Conservation (phyloP, 2,888 invertebrate genomes). For the Phortica magna region DNA sequence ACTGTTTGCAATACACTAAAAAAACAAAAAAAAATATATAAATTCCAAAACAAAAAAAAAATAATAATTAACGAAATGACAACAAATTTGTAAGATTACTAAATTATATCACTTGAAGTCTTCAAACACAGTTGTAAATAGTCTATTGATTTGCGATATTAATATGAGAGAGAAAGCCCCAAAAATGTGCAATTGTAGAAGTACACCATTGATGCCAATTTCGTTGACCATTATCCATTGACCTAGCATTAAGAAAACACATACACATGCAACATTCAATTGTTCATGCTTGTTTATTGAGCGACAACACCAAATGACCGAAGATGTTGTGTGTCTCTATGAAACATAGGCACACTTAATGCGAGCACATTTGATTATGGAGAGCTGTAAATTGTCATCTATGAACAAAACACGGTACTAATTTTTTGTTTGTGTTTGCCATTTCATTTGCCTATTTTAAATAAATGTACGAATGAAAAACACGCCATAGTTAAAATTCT, state of each 20-base stretch:
- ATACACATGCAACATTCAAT: too few species aligned
- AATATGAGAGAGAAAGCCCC: background rate
- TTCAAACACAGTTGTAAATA: background rate
- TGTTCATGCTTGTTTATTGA: too few species aligned
- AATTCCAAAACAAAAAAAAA: background rate
- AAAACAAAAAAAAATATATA: background rate
- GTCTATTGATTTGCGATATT: background rate
- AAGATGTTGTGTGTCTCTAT: too few species aligned
- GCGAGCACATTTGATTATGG: too few species aligned
- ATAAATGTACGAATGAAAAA: background rate
- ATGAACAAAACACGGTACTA: background rate
- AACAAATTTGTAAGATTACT: background rate
- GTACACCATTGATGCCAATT: too few species aligned
- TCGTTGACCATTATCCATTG: too few species aligned
- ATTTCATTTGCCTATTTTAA: background rate
- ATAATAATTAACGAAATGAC: background rate
- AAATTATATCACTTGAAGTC: background rate
- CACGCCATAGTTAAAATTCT: conserved; percentile 9
- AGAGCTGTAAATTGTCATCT: too few species aligned
- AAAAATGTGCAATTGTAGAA: background rate
- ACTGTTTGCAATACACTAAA: background rate
- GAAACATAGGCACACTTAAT: background rate
- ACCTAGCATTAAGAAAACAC: too few species aligned
- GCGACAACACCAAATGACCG: too few species aligned
- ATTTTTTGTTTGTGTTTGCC: conserved; percentile 3